Base-by-base conservation (phyloP, 1,140 invertebrate species). In the Lerema accius region DNA sequence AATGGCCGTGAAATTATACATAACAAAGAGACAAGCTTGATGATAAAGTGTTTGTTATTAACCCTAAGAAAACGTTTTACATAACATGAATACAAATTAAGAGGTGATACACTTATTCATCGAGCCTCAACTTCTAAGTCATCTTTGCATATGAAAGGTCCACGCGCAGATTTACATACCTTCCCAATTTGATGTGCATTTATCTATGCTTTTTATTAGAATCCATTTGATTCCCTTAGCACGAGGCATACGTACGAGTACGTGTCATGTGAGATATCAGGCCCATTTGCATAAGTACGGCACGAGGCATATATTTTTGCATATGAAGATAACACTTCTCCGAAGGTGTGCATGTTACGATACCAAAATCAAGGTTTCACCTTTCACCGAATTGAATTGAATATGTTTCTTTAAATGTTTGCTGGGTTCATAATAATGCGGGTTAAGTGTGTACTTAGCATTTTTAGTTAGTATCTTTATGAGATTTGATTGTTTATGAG, bases 281-380 rank as follows among this genome's bases (percentile, higher is more conserved):
- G 73, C 67, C 42, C 53, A 86, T 89, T 90, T 85, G 77, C 87
- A 90, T 90, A 88, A 79, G 81, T 87, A 80, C 74, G 71, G 82
- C 87, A 87, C 87, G 83, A 85, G 71, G 78, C 83, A 77, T 78
- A 88, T 83, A 82, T 86, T 86, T 84, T 89, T 90, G 83, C 86
- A 90, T 90, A 87, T 84, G 79, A 78, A 82, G 80, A 87, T 87
- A 86, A 78, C 74, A 70, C 64, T 84, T 83, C 80, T 82, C 74
- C 65, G 81, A 78, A 87, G 71, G 71, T 69, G 71, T 69, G 65
- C 71, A 58, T 39, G 66, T 66, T 68, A 69, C 72, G 63, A 16
- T 71, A 71, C 69, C 68, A 32, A 66, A 46, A 28, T 45, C 46
- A 58, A 42, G 61, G 49, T 45, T 11, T 15, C 26, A 28, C 10